Conservation (phyloP, 2,888 invertebrate species). For the Dolomedes plantarius region DNA sequence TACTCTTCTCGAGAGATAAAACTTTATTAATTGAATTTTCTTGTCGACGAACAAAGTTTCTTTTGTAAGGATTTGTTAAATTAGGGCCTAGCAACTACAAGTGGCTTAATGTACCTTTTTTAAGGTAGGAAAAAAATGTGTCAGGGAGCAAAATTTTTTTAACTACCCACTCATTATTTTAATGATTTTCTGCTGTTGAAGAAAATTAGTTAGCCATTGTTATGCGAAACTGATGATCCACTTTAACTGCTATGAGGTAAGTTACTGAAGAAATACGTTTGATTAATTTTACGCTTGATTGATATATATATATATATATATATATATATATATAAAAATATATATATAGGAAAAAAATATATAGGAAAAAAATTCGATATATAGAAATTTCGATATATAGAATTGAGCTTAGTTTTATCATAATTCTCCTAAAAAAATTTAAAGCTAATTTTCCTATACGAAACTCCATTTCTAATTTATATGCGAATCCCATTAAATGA, state of each 20-base stretch:
- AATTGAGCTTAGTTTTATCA: too few relatives aligned
- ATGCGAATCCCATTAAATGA: too few relatives aligned
- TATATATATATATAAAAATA: too few relatives aligned
- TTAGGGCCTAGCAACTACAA: constrained; percentile 24
- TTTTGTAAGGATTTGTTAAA: constrained; percentile 47
- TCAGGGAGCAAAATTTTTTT: constrained; percentile 24
- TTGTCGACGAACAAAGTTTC: constrained; percentile 43
- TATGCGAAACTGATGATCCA: constrained; percentile 54
- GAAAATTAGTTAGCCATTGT: constrained; percentile 49
- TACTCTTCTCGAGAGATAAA: constrained; percentile 40
- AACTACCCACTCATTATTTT: constrained; percentile 32
- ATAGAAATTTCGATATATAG: too few relatives aligned
- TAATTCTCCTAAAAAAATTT: too few relatives aligned
- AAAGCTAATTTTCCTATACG: too few relatives aligned
- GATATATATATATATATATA: too few relatives aligned
- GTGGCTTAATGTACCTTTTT: constrained; percentile 7
- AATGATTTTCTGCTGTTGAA: constrained; percentile 52
- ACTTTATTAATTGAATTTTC: constrained; percentile 63
- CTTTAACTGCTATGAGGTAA: constrained; percentile 25
- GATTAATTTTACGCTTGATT: not conserved
- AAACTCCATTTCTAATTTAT: too few relatives aligned
- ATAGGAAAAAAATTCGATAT: too few relatives aligned
- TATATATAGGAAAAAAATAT: too few relatives aligned
- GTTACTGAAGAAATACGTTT: constrained; percentile 22
- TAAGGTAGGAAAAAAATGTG: not conserved